Base-by-base conservation (phyloP, 2,113 vertebrate species). In the Stictonetta naevosa region DNA sequence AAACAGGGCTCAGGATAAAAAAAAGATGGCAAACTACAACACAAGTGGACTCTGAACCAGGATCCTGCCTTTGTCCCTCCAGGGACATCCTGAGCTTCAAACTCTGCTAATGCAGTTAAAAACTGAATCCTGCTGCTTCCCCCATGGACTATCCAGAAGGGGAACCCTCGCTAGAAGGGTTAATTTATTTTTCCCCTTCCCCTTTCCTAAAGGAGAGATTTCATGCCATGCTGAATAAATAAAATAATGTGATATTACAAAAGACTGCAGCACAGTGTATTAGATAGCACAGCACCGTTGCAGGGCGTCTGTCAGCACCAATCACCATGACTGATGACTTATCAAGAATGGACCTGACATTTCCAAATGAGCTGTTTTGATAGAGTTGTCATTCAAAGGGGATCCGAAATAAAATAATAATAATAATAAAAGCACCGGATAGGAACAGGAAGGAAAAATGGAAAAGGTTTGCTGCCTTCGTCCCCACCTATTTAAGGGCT, bases 281-380 rank as follows among this genome's bases (percentile, higher is more conserved):
- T 74, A 94, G 96, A 83, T 48, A 77, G 66, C 85, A 34, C 75
- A 69, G 55, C 72, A 23, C 23, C 11, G 89, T 48, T 56, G 71
- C 81, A 48, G 80, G 33, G 74, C 58, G 22, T 82, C 97, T 97
- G 97, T 94, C 97, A 92, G 97, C 95, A 55, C 22, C 74, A 31
- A 95, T 95, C 93, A 56, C 26, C 10, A 10, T 97, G 97, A 98
- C 90, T 75, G 97, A 98, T 94, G 96, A 83, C 96, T 96, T 94
- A 86, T 96, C 97, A 97, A 75, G 95, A 97, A 92, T 50, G 93
- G 95, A 95, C 84, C 87, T 96, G 97, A 97, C 97, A 55, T 96
- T 95, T 96, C 96, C 97, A 97, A 97, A 97, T 83, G 91, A 94
- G 93, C 97, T 96, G 95, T 88, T 98, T 95, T 95, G 97, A 98